Conservation (phyloP, 53 echinoderm and acorn worm genomes). For the Echinarachnius parma region DNA sequence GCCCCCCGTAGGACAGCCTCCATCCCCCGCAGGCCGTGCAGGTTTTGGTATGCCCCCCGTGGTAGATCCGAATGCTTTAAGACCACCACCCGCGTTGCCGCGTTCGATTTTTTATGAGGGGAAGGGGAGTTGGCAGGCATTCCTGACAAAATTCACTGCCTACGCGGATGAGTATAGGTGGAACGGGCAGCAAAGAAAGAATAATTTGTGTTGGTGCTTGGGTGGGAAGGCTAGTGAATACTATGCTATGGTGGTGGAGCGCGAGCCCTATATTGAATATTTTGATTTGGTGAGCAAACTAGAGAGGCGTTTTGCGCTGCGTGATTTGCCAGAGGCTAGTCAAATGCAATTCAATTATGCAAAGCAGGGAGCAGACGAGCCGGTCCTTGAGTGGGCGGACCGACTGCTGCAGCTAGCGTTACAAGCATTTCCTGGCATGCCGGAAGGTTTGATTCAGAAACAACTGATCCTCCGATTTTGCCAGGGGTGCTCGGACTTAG, state of each 20-base stretch:
- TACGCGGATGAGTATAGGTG: neutral
- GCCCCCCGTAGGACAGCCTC: no score
- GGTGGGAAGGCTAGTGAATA: constrained; percentile 37
- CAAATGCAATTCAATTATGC: constrained; percentile 41
- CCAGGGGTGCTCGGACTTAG: constrained; percentile 23
- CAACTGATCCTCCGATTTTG: constrained; percentile 38
- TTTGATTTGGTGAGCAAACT: neutral
- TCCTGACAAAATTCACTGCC: neutral
- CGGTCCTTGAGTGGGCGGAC: constrained; percentile 38
- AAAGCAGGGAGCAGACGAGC: constrained; percentile 15
- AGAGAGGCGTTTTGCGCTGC: neutral
- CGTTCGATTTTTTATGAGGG: neutral
- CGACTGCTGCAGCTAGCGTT: constrained; percentile 17
- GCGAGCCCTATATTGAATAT: neutral
- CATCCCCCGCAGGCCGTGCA: no score
- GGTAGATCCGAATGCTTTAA: no score
- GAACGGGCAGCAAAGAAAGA: constrained; percentile 8
- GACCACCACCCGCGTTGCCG: no score
- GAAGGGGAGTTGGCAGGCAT: neutral
- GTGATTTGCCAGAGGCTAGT: constrained; percentile 28
- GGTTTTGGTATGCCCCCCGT: no score
- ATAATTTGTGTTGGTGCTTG: constrained; percentile 39
- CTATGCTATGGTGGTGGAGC: constrained; percentile 16
- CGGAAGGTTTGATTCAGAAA: constrained; percentile 12
- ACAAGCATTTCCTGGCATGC: constrained; percentile 12